phyloP scores from a whole-genome alignment of 2,797 vertebrate genomes.

The Hippoglossus hippoglossus region DNA sequence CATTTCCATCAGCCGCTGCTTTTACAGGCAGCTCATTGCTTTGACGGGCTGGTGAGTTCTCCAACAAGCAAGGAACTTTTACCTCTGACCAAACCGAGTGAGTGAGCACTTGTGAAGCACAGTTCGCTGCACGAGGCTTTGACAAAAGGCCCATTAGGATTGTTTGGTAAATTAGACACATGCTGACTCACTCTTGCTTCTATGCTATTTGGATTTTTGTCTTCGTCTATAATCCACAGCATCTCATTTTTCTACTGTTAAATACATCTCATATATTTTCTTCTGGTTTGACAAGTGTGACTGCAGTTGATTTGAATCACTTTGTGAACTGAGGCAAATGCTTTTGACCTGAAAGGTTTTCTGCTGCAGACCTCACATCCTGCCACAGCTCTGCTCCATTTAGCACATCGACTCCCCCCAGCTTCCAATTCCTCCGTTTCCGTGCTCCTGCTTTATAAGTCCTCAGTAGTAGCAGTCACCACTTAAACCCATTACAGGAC shows the following conservation, averaged over 20 bases:
- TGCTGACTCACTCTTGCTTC: conserved; percentile 40
- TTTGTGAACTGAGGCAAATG: conserved; percentile 33
- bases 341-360: conserved; percentile 59
- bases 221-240: conserved; percentile 11
- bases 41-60: conserved; percentile 74
- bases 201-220: conserved; percentile 5
- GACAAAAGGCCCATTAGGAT: conserved; percentile 47
- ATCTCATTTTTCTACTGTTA: conserved; percentile 5
- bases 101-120: conserved; percentile 37
- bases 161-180: conserved; percentile 42
- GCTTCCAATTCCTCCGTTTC: conserved; percentile 29
- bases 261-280: conserved; percentile 2
- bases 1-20: conserved; percentile 76
- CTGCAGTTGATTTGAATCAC: conserved; percentile 24
- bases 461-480: neutral
- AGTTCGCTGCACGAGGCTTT: conserved; percentile 45
- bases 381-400: conserved; percentile 58
- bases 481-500: neutral
- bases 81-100: conserved; percentile 61
- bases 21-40: conserved; percentile 68
- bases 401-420: conserved; percentile 43
- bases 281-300: neutral
- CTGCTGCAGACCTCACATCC: conserved; percentile 45
- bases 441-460: conserved; percentile 14
- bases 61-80: conserved; percentile 58